Percentiles rank a stretch among this genome's conserved stretches.
Conservation (phyloP, 2,113 vertebrate genomes). For the Hippocampus zosterae region DNA sequence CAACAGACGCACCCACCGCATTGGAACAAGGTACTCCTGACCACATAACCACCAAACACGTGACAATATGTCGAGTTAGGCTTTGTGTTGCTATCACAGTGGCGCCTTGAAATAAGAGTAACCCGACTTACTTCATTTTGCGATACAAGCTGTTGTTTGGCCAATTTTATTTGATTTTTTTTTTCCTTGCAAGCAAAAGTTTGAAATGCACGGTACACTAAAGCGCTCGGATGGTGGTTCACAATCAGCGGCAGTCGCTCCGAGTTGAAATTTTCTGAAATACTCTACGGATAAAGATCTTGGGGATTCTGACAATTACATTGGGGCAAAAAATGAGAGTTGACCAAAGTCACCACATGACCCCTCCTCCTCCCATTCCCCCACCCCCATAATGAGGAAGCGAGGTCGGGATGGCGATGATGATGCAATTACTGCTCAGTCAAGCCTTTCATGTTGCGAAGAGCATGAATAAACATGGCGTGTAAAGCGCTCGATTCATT, state of each 20-base stretch:
- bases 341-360: not conserved
- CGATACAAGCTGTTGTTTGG: not conserved
- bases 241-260: too few species aligned
- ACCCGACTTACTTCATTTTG: not conserved
- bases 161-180: not conserved
- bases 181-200: too few species aligned
- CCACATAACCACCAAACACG: not conserved
- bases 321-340: not conserved
- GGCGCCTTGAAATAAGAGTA: not conserved
- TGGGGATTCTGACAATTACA: too few species aligned
- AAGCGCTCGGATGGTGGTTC: too few species aligned
- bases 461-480: not conserved
- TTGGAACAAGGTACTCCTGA: not conserved
- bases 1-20: not conserved
- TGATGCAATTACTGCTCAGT: not conserved
- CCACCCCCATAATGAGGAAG: not conserved
- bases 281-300: too few species aligned
- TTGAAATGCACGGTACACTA: too few species aligned
- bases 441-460: not conserved
- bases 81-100: not conserved
- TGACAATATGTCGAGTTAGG: not conserved
- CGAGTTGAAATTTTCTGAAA: too few species aligned
- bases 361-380: not conserved
- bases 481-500: not conserved
- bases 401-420: not conserved